Conservation (phyloP, 2,888 invertebrate species). For the Lasioglossum morio region DNA sequence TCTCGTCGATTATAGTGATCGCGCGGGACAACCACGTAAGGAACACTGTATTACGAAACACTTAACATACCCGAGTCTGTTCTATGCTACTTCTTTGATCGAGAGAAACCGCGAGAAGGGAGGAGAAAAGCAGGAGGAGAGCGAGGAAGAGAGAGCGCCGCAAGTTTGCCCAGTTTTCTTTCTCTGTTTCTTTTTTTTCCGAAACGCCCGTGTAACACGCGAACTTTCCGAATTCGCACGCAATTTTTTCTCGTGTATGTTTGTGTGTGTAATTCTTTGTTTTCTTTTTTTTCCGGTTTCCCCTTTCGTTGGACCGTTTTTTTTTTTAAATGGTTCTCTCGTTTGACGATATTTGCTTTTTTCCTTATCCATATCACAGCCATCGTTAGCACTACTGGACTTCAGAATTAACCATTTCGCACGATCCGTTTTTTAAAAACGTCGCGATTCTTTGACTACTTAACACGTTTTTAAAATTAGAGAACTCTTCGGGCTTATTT, state of each 20-base stretch:
- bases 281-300: slow-evolving; percentile 15
- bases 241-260: not conserved
- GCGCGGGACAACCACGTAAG: not conserved
- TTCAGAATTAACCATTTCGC: slow-evolving; percentile 68
- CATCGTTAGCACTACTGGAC: slow-evolving; percentile 79
- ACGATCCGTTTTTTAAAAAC: slow-evolving; percentile 59
- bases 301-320: not conserved
- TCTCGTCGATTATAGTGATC: slow-evolving; percentile 7
- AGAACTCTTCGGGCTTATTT: slow-evolving; percentile 62
- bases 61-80: not conserved
- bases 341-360: slow-evolving; percentile 38
- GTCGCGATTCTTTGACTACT: slow-evolving; percentile 69
- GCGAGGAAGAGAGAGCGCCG: slow-evolving; percentile 48
- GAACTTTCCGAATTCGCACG: slow-evolving; percentile 4
- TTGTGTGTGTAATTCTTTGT: not conserved
- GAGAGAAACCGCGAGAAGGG: slow-evolving; percentile 46
- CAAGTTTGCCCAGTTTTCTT: slow-evolving; percentile 25
- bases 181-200: not conserved
- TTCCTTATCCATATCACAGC: slow-evolving; percentile 80
- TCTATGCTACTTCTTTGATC: not conserved
- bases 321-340: slow-evolving; percentile 33
- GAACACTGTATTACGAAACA: not conserved
- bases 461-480: slow-evolving; percentile 63
- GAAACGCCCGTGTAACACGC: not conserved
- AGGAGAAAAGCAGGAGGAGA: slow-evolving; percentile 46